Evolutionary conservation across 2,113 vertebrate genomes (phyloP).

Genomic region (Ammospiza caudacuta): DNA sequence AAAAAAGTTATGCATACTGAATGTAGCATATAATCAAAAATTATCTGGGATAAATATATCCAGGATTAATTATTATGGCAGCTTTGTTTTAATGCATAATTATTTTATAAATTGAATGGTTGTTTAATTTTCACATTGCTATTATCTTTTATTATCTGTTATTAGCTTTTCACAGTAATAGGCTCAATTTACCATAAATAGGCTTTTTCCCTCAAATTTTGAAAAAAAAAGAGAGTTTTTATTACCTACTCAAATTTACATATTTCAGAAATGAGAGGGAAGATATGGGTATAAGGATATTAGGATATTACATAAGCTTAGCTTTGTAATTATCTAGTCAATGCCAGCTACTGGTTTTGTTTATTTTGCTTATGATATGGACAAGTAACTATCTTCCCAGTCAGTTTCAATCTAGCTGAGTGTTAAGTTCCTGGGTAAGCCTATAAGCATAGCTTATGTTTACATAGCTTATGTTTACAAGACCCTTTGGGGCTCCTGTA

Average conservation of each 20-base stretch:
- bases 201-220: neutral
- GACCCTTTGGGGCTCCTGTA: neutral
- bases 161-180: neutral
- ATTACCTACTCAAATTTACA: neutral
- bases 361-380: neutral
- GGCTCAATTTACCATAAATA: neutral
- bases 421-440: neutral
- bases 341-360: neutral
- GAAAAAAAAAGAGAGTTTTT: neutral
- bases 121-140: neutral
- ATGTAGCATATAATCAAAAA: neutral
- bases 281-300: neutral
- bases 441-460: neutral
- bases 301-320: neutral
- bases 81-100: neutral
- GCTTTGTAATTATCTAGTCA: neutral
- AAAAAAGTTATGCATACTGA: neutral
- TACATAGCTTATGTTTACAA: neutral
- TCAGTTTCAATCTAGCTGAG: neutral
- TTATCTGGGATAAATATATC: neutral
- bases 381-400: neutral
- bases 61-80: neutral
- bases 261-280: neutral
- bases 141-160: neutral
- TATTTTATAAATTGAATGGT: neutral